Percentiles rank a stretch among this genome's conserved stretches.
Conservation (phyloP, 1,140 invertebrate genomes). For the Heliothis virescens region DNA sequence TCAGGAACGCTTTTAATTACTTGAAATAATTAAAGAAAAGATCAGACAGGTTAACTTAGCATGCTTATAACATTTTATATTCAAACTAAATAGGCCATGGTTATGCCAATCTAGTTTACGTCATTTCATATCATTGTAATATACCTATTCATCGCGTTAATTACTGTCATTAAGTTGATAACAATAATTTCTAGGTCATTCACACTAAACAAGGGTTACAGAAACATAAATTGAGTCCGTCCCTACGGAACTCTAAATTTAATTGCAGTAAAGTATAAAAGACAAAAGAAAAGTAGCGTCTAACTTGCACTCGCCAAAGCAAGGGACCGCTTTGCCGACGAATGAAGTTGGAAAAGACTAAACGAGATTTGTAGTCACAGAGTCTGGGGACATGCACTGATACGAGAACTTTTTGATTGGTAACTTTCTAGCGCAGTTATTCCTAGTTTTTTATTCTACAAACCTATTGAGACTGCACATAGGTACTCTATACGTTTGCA, state of each 20-base stretch:
- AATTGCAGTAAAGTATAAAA: constrained; percentile 34
- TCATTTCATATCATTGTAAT: no score
- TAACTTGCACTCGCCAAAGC: constrained; percentile 36
- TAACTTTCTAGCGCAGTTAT: constrained; percentile 12
- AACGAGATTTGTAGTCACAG: constrained; percentile 36
- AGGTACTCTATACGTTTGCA: neutral
- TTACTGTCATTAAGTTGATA: no score
- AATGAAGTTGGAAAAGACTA: constrained; percentile 31
- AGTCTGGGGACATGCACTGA: constrained; percentile 34
- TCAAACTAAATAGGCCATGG: no score
- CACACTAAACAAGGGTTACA: neutral
- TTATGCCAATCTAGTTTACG: no score
- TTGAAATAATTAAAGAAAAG: constrained; percentile 1
- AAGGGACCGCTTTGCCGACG: constrained; percentile 30
- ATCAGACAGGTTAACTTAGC: neutral
- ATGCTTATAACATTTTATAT: neutral
- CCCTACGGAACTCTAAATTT: constrained; percentile 11
- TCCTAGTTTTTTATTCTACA: neutral
- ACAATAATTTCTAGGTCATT: no score
- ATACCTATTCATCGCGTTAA: no score
- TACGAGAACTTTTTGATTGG: constrained; percentile 33
- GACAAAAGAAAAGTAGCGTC: constrained; percentile 36
- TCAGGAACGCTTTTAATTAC: neutral
- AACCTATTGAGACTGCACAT: neutral
- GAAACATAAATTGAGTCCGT: neutral